Percentiles rank a stretch among this genome's conserved stretches.
These are phyloP conservation scores for Florisuga fusca DNA, from an alignment of 2,797 vertebrate species.

Conservation along the genomic window DNA sequence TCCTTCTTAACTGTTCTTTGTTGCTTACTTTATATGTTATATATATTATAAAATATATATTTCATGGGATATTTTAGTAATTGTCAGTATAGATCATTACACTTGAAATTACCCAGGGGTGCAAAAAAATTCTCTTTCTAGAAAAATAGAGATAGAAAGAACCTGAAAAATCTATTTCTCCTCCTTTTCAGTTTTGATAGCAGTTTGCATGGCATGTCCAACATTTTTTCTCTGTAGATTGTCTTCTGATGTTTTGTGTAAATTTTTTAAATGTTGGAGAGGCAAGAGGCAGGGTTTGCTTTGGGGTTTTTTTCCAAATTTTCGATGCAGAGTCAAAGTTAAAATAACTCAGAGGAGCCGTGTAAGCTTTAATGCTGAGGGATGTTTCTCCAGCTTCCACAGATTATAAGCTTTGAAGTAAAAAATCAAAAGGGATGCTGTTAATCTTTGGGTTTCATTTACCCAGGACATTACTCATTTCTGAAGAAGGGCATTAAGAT, in stretches of 20 bases:
- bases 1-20: background rate
- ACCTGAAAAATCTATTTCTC: background rate
- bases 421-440: background rate
- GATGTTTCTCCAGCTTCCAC: background rate
- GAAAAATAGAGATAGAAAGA: too few species aligned
- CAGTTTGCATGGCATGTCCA: background rate
- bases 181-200: background rate
- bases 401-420: background rate
- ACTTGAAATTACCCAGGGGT: background rate
- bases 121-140: background rate
- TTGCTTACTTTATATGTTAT: background rate
- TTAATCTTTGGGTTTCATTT: background rate
- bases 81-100: background rate
- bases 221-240: background rate
- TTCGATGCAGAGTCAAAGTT: background rate
- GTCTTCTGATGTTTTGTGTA: background rate
- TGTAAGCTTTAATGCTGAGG: background rate
- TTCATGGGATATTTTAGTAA: background rate
- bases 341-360: background rate
- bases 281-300: background rate
- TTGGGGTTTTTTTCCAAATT: background rate
- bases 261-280: background rate
- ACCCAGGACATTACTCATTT: background rate
- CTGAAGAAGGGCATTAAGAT: background rate
- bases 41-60: background rate